Conservation (phyloP, 2,888 invertebrate species). For the Electrophaes corylata region DNA sequence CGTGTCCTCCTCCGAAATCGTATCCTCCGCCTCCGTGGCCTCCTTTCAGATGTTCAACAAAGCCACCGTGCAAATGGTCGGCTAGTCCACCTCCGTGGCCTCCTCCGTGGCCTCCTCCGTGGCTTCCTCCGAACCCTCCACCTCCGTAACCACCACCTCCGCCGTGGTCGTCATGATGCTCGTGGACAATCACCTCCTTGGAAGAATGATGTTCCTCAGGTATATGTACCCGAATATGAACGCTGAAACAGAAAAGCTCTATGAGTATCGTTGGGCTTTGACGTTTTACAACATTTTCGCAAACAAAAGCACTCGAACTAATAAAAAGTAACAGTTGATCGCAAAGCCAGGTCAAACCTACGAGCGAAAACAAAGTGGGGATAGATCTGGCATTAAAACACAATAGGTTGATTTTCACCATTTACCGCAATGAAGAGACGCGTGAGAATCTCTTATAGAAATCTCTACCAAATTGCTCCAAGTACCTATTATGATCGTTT, state of each 20-base stretch:
- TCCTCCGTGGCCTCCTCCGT: slow-evolving; percentile 50
- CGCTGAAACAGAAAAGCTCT: slow-evolving; percentile 68
- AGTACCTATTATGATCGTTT: slow-evolving; percentile 50
- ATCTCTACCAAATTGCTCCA: slow-evolving; percentile 69
- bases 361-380: slow-evolving; percentile 64
- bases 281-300: slow-evolving; percentile 29
- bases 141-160: slow-evolving; percentile 45
- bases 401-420: slow-evolving; percentile 76
- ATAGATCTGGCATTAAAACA: slow-evolving; percentile 58
- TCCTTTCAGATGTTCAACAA: slow-evolving; percentile 43
- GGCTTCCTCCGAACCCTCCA: slow-evolving; percentile 49
- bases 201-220: slow-evolving; percentile 77
- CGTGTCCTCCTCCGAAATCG: slow-evolving; percentile 33
- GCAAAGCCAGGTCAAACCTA: slow-evolving; percentile 63
- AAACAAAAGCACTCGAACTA: slow-evolving; percentile 27
- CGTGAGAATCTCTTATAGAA: slow-evolving; percentile 77
- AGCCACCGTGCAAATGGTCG: slow-evolving; percentile 63
- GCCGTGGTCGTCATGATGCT: slow-evolving; percentile 56
- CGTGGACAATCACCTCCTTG: slow-evolving; percentile 75
- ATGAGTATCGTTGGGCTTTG: slow-evolving; percentile 2
- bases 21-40: slow-evolving; percentile 48
- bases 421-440: slow-evolving; percentile 72
- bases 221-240: slow-evolving; percentile 83
- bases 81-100: slow-evolving; percentile 52
- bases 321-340: slow-evolving; percentile 52